Conservation (phyloP, 2,797 vertebrate genomes). For the Aphelocoma californica region DNA sequence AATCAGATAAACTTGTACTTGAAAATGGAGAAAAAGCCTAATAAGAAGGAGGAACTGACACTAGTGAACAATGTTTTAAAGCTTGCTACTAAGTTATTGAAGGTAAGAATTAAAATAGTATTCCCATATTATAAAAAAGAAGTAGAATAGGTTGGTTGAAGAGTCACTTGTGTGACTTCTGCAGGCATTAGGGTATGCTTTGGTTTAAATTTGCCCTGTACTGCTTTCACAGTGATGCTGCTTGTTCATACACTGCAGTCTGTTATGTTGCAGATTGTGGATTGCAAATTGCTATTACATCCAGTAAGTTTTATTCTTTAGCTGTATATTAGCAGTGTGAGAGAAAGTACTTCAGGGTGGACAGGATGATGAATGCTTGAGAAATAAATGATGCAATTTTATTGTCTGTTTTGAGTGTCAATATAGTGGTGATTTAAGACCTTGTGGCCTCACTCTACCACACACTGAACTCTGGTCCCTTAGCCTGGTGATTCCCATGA, state of each 20-base stretch:
- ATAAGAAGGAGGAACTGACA: slow-evolving; percentile 97
- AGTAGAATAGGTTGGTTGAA: neutral
- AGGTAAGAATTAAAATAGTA: slow-evolving; percentile 77
- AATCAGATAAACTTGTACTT: slow-evolving; percentile 96
- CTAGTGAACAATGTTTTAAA: slow-evolving; percentile 98
- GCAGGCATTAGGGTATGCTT: neutral
- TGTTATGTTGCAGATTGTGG: neutral
- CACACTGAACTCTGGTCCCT: neutral
- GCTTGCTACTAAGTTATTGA: slow-evolving; percentile 95
- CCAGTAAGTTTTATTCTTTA: neutral
- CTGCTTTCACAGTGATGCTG: neutral
- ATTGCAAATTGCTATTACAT: neutral
- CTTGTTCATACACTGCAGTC: neutral
- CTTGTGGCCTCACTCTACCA: neutral
- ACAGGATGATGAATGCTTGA: neutral
- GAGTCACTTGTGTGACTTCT: neutral
- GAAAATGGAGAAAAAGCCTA: slow-evolving; percentile 99
- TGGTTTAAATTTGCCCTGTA: neutral
- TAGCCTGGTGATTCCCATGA: neutral
- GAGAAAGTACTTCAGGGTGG: neutral
- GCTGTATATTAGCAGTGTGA: neutral
- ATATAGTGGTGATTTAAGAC: neutral
- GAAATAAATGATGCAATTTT: neutral
- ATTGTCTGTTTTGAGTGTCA: neutral
- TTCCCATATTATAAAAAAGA: neutral